These are phyloP conservation scores for Synanceia verrucosa DNA, from an alignment of 2,797 vertebrate genomes.

Conservation along the genomic window DNA sequence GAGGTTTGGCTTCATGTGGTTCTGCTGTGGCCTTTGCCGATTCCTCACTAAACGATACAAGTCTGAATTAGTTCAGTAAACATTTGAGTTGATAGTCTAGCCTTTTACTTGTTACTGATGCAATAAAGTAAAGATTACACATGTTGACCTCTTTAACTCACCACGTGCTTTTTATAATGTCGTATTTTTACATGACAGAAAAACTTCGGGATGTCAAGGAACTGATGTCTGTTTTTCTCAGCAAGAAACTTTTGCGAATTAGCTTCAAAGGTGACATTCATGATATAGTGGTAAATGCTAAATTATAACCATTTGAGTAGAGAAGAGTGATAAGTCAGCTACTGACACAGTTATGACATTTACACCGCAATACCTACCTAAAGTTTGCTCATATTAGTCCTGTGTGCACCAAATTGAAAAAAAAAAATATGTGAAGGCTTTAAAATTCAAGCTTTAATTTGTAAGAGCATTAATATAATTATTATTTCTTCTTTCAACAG, in stretches of 20 bases:
- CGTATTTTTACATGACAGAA: slow-evolving; percentile 2
- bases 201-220: background rate
- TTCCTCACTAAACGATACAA: slow-evolving; percentile 81
- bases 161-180: slow-evolving; percentile 4
- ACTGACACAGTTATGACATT: background rate
- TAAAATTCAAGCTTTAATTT: background rate
- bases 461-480: background rate
- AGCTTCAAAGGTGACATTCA: background rate
- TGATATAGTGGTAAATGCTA: background rate
- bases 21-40: slow-evolving; percentile 76
- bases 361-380: background rate
- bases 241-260: background rate
- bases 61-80: slow-evolving; percentile 80
- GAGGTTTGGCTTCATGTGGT: slow-evolving; percentile 56
- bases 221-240: too few species aligned
- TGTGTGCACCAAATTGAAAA: background rate
- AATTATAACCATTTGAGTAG: background rate
- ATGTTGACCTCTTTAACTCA: background rate
- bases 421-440: too few species aligned
- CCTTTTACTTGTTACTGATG: slow-evolving; percentile 36
- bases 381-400: background rate
- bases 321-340: too few species aligned
- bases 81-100: slow-evolving; percentile 70
- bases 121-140: slow-evolving; percentile 32
- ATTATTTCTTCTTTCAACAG: background rate